Base-by-base conservation (phyloP, 2,113 vertebrate species). In the Ovibos moschatus region DNA sequence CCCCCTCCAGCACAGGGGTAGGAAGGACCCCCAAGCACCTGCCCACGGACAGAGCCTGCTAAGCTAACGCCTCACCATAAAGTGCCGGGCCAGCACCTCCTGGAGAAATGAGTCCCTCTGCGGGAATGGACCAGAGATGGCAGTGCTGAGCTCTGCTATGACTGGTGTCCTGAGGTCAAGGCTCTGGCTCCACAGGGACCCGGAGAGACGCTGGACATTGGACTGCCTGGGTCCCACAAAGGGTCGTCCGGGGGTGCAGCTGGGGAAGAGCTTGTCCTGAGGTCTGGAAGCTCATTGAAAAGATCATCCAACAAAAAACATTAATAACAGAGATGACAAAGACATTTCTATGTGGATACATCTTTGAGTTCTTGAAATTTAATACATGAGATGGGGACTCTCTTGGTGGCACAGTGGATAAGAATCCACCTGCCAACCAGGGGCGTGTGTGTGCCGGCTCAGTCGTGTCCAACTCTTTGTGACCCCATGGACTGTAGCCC, bases 351-450 rank as follows among this genome's bases (percentile, higher is more conserved):
- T 23, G n/a, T 1, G 2, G 71, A 40, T 40, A 86, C 7, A n/a
- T n/a, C 14, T 62, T 58, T 92, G 57, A 85, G 50, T 88, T 62
- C 28, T 76, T 96, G 50, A 87, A 92, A 90, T 86, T 7, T 82
- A 85, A 83, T 47, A 30, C 25, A 1, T 5, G 76, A 62, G 17
- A 40, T 55, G 71, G 71, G 71, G 36, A 27, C 71, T 74, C 13
- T 14, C 71, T 43, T 43, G 71, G 71, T 74, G 36, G 71, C 71
- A 43, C 36, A 74, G 23, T 74, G 36, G 21, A 25, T 74, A 25
- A 43, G 71, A 74, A 74, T 74, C 71, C 36, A 74, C 71, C 36
- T 74, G 36, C 71, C 36, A 74, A 25, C 40, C 23, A 74, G 36
- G 21, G 36, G 10, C 0, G 0, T 74, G 10, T 74, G 11, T 40